Conservation (phyloP, 2,797 vertebrate species). For the Mycteria americana region DNA sequence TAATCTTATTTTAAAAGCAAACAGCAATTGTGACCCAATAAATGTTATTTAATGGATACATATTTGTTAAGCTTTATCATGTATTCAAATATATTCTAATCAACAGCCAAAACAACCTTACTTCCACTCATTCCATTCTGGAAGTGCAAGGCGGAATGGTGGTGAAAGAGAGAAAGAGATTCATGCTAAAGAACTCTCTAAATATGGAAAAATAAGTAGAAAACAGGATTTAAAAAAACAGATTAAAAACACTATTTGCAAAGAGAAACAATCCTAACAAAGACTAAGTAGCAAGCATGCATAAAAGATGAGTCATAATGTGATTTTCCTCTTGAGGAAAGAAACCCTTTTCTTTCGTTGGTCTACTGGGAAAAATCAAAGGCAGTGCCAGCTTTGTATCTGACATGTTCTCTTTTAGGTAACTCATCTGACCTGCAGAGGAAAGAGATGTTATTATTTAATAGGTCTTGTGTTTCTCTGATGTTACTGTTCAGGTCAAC, state of each 20-base stretch:
- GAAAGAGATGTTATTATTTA: background rate
- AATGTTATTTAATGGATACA: background rate
- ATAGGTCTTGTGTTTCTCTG: background rate
- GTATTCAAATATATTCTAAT: background rate
- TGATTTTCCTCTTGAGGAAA: constrained; percentile 14
- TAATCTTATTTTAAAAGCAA: background rate
- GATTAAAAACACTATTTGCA: background rate
- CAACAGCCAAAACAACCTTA: background rate
- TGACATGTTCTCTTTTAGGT: background rate
- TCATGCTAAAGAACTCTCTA: background rate
- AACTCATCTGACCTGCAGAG: background rate
- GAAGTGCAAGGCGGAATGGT: background rate
- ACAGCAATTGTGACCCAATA: background rate
- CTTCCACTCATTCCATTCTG: background rate
- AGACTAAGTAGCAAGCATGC: background rate
- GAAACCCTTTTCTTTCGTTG: background rate
- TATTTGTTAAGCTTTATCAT: background rate
- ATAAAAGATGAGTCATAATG: background rate
- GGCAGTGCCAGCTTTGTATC: background rate
- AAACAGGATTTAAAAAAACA: background rate
- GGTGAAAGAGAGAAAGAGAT: background rate
- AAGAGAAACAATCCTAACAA: background rate
- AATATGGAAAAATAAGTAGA: background rate
- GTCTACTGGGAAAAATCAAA: constrained; percentile 27
- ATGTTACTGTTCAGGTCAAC: background rate